phyloP scores from a whole-genome alignment of 2,113 vertebrate species.

The Erpornis zantholeuca region DNA sequence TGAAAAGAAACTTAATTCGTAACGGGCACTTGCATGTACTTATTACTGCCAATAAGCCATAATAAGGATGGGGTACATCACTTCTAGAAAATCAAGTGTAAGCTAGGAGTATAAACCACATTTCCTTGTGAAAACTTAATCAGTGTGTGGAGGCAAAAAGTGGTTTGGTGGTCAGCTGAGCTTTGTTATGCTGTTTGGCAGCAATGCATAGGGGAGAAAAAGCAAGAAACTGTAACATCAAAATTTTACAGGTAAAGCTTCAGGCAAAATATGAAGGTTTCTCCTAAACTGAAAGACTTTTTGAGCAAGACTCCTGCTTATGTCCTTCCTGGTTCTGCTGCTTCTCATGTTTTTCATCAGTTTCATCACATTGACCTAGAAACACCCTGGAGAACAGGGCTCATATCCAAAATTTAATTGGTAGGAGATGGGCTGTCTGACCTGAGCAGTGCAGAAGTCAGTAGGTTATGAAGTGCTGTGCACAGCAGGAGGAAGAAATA shows the following conservation, averaged over 20 bases:
- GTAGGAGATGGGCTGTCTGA: neutral
- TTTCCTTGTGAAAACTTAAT: neutral
- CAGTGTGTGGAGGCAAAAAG: neutral
- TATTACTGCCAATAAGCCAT: neutral
- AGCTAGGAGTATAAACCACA: neutral
- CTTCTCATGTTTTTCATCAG: neutral
- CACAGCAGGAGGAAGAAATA: neutral
- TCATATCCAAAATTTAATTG: neutral
- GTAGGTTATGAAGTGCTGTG: neutral
- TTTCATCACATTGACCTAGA: neutral
- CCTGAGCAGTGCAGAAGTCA: neutral
- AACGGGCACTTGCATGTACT: neutral
- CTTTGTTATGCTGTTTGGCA: neutral
- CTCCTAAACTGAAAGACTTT: neutral
- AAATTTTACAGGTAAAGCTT: neutral
- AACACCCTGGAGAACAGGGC: neutral
- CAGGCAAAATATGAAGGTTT: neutral
- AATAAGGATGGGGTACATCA: neutral
- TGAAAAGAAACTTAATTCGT: neutral
- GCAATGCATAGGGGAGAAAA: neutral
- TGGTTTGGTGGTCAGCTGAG: neutral
- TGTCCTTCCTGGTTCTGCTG: neutral
- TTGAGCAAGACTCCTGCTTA: neutral
- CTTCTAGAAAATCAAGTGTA: neutral
- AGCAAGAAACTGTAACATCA: neutral